phyloP scores from a whole-genome alignment of 1,140 invertebrate genomes.

The Cydia splendana region DNA sequence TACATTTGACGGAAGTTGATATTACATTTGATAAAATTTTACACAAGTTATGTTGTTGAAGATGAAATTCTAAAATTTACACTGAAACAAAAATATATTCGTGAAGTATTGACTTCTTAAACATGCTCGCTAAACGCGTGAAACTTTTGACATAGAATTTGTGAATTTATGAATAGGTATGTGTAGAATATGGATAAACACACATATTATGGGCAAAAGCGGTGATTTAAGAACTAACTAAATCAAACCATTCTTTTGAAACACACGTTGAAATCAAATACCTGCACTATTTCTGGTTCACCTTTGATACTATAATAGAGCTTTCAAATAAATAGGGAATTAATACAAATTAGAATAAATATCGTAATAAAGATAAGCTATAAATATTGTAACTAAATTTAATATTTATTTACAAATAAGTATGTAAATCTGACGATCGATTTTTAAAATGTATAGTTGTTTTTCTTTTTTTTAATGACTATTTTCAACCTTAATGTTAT shows the following conservation, averaged over 20 bases:
- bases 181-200: not conserved
- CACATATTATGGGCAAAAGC: not conserved
- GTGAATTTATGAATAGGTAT: not conserved
- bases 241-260: slow-evolving; percentile 13
- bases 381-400: too few species aligned
- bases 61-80: too few species aligned
- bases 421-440: not conserved
- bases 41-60: too few species aligned
- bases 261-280: slow-evolving; percentile 44
- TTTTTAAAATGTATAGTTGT: too few species aligned
- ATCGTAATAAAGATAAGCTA: not conserved
- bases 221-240: not conserved
- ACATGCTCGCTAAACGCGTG: too few species aligned
- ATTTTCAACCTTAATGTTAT: too few species aligned
- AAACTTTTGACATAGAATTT: not conserved
- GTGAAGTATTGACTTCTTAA: too few species aligned
- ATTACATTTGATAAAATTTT: too few species aligned
- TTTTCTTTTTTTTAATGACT: too few species aligned
- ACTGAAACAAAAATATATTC: too few species aligned
- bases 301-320: slow-evolving; percentile 68
- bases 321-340: slow-evolving; percentile 51
- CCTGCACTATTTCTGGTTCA: slow-evolving; percentile 70
- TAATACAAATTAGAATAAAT: slow-evolving; percentile 43
- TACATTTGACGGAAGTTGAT: too few species aligned
- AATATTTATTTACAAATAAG: not conserved